phyloP scores from a whole-genome alignment of 2,113 vertebrate genomes.

The Pyrgilauda ruficollis region DNA sequence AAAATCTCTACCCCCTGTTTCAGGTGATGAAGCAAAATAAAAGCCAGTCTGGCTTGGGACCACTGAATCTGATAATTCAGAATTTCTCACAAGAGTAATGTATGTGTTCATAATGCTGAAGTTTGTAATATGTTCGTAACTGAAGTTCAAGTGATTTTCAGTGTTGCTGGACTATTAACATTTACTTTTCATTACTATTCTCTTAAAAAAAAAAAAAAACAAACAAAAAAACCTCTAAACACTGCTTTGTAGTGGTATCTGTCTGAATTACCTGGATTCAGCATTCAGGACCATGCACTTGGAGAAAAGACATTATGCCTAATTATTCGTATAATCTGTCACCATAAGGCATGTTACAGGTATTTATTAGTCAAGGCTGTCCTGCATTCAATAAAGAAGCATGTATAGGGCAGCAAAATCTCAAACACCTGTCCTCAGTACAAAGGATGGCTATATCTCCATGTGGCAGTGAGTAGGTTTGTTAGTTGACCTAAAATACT shows the following conservation, averaged over 20 bases:
- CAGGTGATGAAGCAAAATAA: slow-evolving; percentile 75
- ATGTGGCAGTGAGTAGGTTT: not conserved
- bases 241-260: not conserved
- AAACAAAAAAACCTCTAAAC: not conserved
- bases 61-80: not conserved
- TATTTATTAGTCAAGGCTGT: not conserved
- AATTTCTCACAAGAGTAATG: not conserved
- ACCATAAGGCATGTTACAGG: not conserved
- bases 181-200: not conserved
- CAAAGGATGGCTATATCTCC: not conserved
- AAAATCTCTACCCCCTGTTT: slow-evolving; percentile 76
- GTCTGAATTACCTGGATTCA: not conserved
- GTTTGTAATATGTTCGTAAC: not conserved
- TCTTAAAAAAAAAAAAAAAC: not conserved
- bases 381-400: not conserved
- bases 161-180: not conserved
- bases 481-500: not conserved
- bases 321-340: not conserved
- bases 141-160: not conserved
- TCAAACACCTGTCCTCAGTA: not conserved
- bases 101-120: no score
- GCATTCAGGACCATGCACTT: not conserved
- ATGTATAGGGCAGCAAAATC: not conserved
- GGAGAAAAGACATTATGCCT: not conserved
- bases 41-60: not conserved